phyloP scores from a whole-genome alignment of 2,113 vertebrate species.

The Sakesphorus luctuosus region DNA sequence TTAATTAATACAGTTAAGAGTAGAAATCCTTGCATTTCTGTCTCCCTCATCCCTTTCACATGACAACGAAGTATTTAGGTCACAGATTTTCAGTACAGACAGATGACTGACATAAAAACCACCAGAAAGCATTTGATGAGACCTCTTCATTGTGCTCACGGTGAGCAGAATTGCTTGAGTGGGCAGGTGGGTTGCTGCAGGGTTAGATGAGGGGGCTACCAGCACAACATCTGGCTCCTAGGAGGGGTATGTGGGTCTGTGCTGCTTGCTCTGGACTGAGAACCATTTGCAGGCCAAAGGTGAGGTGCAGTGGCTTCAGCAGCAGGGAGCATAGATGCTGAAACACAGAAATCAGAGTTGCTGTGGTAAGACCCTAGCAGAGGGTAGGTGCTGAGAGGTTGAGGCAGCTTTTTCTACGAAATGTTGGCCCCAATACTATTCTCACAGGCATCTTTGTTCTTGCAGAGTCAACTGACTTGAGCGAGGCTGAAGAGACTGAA shows the following conservation, averaged over 20 bases:
- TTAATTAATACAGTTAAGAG: too few species aligned
- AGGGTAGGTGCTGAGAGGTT: neutral
- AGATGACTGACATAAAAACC: neutral
- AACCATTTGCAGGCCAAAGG: neutral
- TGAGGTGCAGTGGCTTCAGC: neutral
- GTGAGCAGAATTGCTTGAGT: neutral
- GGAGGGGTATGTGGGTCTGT: neutral
- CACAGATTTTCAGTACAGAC: neutral
- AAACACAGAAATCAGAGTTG: neutral
- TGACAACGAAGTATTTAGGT: neutral
- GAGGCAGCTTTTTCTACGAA: neutral
- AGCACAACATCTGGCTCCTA: neutral
- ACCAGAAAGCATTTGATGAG: neutral
- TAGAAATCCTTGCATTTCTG: too few species aligned
- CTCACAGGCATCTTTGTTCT: neutral
- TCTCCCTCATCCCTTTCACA: too few species aligned
- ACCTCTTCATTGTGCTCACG: neutral
- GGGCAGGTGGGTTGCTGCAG: neutral
- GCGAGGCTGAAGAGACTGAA: constrained; percentile 81
- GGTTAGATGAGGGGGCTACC: neutral
- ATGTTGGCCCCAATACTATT: neutral
- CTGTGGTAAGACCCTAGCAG: neutral
- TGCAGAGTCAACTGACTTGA: constrained; percentile 81
- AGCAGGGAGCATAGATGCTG: neutral
- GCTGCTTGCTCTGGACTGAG: neutral